Base-by-base conservation (phyloP, 2,888 invertebrate species). In the Agrotis puta region DNA sequence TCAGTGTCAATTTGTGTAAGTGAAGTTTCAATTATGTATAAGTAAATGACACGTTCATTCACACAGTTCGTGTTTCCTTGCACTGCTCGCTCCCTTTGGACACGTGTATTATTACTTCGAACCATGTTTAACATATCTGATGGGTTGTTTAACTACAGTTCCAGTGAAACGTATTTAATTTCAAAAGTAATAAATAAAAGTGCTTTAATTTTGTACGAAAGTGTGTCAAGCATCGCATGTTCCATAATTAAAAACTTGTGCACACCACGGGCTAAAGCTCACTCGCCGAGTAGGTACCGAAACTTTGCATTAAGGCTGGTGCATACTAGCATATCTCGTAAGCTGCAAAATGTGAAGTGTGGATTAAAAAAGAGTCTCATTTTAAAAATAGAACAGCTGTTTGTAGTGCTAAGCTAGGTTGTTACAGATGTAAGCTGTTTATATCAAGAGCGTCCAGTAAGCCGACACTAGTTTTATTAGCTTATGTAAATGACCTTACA, bases 1-100 rank as follows among this genome's bases (percentile, higher is more conserved):
- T 89, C 88, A 85, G 85, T 87, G 88, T 89, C 87, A 88, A 88
- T 91, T 89, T 81, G 84, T 89, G 85, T 85, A 87, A 86, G 87
- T 84, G 88, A 85, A 85, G 85, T 87, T 85, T 81, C 85, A 84
- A 88, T 87, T 83, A 82, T 82, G 79, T 73, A 51, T 56, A 75
- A 69, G 68, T 70, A 79, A 73, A 72, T 61, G 74, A 69, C 71
- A 64, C 68, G 69, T 74, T 59, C 54, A 66, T 71, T 66, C 62
- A 68, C 54, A 65, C 57, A n/a, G 57, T 67, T 63, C 70, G 65
- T 75, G 73, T 71, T 62, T 63, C 47, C 65, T 64, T 65, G 68
- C 64, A 67, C 20, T 58, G 53, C 45, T 20, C 53, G 20, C 24
- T 50, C 67, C 68, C 67, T 70, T 66, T 22, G 43, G 65, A 70